Percentiles rank a stretch among this genome's conserved stretches.
These are phyloP conservation scores for Cottoperca gobio DNA, from an alignment of 2,797 vertebrate species.

Conservation along the genomic window DNA sequence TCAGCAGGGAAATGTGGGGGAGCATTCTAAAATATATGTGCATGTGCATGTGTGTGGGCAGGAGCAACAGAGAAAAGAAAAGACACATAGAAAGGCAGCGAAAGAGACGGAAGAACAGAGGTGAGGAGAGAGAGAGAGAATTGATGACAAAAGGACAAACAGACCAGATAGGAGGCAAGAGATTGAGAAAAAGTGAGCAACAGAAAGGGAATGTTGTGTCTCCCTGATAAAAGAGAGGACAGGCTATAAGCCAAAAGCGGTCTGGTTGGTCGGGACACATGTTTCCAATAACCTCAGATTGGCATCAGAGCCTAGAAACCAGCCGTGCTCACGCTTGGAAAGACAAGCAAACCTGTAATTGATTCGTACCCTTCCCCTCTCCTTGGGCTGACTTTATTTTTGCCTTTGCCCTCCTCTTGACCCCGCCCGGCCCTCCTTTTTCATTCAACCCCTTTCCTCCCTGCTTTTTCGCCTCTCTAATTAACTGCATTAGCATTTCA, in stretches of 20 bases:
- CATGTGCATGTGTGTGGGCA: slow-evolving; percentile 20
- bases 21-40: slow-evolving; percentile 36
- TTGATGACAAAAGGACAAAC: slow-evolving; percentile 30
- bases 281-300: slow-evolving; percentile 64
- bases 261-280: slow-evolving; percentile 53
- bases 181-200: slow-evolving; percentile 27
- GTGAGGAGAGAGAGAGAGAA: background rate
- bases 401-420: slow-evolving; percentile 73
- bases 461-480: slow-evolving; percentile 70
- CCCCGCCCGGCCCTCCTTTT: slow-evolving; percentile 51
- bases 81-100: background rate
- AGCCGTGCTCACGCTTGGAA: slow-evolving; percentile 49
- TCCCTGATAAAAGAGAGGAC: slow-evolving; percentile 47
- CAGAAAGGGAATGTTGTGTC: slow-evolving; percentile 41
- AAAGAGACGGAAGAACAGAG: slow-evolving; percentile 1
- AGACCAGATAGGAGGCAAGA: slow-evolving; percentile 17
- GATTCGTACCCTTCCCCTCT: slow-evolving; percentile 68
- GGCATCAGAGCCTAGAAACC: slow-evolving; percentile 57
- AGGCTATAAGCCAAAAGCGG: slow-evolving; percentile 37
- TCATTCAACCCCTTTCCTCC: slow-evolving; percentile 50
- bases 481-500: slow-evolving; percentile 83
- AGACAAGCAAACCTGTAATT: slow-evolving; percentile 60
- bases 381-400: slow-evolving; percentile 70
- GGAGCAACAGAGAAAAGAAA: slow-evolving; percentile 7
- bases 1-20: slow-evolving; percentile 31